Base-by-base conservation (phyloP, 2,113 vertebrate species). In the Chascanopsetta lugubris region DNA sequence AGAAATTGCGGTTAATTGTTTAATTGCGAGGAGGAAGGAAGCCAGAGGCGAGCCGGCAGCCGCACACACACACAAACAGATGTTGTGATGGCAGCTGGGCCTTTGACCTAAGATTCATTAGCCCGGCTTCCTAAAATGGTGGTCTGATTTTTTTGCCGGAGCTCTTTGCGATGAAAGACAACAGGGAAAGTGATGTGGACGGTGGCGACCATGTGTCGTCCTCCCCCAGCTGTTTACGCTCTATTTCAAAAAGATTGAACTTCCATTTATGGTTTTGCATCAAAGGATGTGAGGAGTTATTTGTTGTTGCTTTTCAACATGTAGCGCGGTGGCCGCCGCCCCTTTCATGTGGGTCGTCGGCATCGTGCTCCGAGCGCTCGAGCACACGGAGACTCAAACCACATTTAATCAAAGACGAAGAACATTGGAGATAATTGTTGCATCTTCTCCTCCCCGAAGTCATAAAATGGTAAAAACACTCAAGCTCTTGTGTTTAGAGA, bases 1-100 rank as follows among this genome's bases (percentile, higher is more conserved):
- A 85, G 72, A 75, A 83, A 85, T 72, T 58, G 83, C 63, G 69
- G 38, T 59, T 89, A 90, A 91, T 84, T 88, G 84, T 80, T 86
- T 90, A 87, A 89, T 83, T 85, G 73, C 69, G 59, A 54, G 42
- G 54, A 58, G 61, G 47, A 70, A 71, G 22, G 73, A 45, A 51
- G 68, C 68, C 43, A 54, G 69, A 77, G 82, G 83, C 48, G 18
- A 77, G 71, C 70, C 71, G 82, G 60, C 73, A 76, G 55, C 40
- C 69, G 47, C 69, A 70, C 34, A 34, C 29, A 18, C 48, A 73
- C 46, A 77, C 69, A 50, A 67, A 70, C 78, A 78, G 66, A 64
- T 74, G 61, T 46, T 77, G 79, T 25, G 55, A 62, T 62, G 59
- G 69, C 61, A 69, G 61, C 54, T 75, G 75, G 72, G 24, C 57